A percentile compares a stretch with the other conserved stretches of the same genome.
phyloP scores from a whole-genome alignment of 2,888 invertebrate genomes.

The Scaptomyza polygonia region DNA sequence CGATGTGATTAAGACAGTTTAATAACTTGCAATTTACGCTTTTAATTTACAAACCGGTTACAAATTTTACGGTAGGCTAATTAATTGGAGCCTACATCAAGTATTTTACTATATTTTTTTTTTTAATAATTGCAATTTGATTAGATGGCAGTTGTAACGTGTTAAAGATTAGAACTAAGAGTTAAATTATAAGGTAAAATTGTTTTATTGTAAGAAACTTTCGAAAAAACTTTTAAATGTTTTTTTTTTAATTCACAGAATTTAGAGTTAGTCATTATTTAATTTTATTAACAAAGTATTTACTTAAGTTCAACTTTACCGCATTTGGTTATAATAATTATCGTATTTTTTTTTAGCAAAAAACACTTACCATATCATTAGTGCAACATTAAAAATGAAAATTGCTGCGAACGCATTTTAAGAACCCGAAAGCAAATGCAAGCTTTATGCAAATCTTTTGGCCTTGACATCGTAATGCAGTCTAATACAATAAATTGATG shows the following conservation, averaged over 20 bases:
- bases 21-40: background rate
- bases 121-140: background rate
- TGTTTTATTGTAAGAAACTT: too few species aligned
- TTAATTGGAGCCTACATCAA: background rate
- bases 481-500: slow-evolving; percentile 71
- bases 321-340: background rate
- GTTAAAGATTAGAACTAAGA: too few species aligned
- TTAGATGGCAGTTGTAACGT: background rate
- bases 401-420: slow-evolving; percentile 48
- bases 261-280: too few species aligned
- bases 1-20: background rate
- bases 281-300: too few species aligned
- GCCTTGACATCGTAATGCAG: slow-evolving; percentile 70
- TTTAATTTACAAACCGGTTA: background rate
- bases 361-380: slow-evolving; percentile 28
- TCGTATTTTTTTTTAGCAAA: too few species aligned
- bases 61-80: background rate
- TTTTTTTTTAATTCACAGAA: too few species aligned
- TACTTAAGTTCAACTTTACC: background rate
- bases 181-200: too few species aligned
- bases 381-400: background rate
- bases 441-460: slow-evolving; percentile 65
- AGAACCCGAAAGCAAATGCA: slow-evolving; percentile 50
- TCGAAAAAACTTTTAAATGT: too few species aligned
- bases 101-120: background rate